Conservation (phyloP, 2,888 invertebrate genomes). For the Gnatocerus cornutus region DNA sequence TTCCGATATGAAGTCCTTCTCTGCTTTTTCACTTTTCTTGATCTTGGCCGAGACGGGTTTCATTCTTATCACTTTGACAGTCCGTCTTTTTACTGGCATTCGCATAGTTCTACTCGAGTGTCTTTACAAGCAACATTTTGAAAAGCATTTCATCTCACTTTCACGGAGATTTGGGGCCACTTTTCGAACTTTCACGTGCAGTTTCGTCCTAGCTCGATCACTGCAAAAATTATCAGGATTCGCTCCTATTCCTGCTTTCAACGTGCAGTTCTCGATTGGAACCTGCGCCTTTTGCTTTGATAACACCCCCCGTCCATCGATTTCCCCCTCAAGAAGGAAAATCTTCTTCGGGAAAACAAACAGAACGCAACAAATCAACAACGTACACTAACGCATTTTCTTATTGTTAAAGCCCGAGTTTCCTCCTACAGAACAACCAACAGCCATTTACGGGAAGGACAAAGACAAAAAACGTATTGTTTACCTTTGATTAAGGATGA, state of each 20-base stretch:
- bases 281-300: constrained; percentile 64
- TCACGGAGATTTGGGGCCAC: constrained; percentile 23
- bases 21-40: constrained; percentile 53
- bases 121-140: constrained; percentile 22
- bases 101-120: constrained; percentile 27
- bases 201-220: constrained; percentile 1
- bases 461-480: constrained; percentile 67
- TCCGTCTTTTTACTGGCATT: constrained; percentile 29
- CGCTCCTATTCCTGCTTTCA: constrained; percentile 51
- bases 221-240: constrained; percentile 48
- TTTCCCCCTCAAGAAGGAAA: constrained; percentile 60
- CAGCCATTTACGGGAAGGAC: constrained; percentile 54
- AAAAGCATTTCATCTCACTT: constrained; percentile 17
- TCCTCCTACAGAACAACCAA: constrained; percentile 34
- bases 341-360: constrained; percentile 48
- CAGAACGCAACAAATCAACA: constrained; percentile 37
- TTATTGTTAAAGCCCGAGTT: constrained; percentile 20
- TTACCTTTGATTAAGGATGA: constrained; percentile 68
- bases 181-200: no score
- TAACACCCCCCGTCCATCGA: constrained; percentile 61
- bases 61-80: constrained; percentile 40
- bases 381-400: constrained; percentile 24
- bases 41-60: constrained; percentile 56
- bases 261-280: constrained; percentile 60
- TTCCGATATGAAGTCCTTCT: constrained; percentile 66